Base-by-base conservation (phyloP, 2,113 vertebrate species). In the Stictonetta naevosa region DNA sequence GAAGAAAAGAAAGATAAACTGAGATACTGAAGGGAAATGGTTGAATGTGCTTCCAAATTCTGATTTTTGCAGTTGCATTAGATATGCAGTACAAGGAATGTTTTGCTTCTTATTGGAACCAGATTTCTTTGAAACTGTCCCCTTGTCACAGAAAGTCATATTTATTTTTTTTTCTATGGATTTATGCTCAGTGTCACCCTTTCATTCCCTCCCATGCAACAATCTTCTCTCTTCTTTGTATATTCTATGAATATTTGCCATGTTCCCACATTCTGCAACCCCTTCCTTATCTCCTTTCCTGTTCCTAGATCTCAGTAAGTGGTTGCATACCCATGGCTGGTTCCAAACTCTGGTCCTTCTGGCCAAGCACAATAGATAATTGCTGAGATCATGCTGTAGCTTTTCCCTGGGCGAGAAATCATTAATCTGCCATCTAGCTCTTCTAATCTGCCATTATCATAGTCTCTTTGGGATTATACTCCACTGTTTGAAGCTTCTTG, bases 1-100 rank as follows among this genome's bases (percentile, higher is more conserved):
- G 63, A 93, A 96, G 66, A 90, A 81, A 85, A 83, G 38, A 28
- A 83, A 92, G 78, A 94, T 83, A 87, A 94, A 71, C 62, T 63
- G 25, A 83, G 42, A 72, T 50, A 73, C 34, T n/a, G 66, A 76
- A 74, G 42, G 22, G 52, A 78, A 60, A 83, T 28, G 15, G 13
- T 50, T 92, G 71, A 56, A 91, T 17, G 1, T 21, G 12, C 26
- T 66, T 79, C 28, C 46, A 52, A 56, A 29, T 53, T 85, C 62
- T 87, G 46, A 34, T 69, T 53, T 95, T 95, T 66, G 77, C 26
- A 73, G 79, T 79, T 9, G 8, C 26, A 76, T 66, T 53, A 87
- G 72, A 64, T 23, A 42, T n/a, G 73, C 67, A 93, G 58, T 33
- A 78, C 79, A 95, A 60, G 8, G 10, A 88, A 59, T 38, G 7